Conservation (phyloP, 2,797 vertebrate genomes). For the Glyptemys insculpta region DNA sequence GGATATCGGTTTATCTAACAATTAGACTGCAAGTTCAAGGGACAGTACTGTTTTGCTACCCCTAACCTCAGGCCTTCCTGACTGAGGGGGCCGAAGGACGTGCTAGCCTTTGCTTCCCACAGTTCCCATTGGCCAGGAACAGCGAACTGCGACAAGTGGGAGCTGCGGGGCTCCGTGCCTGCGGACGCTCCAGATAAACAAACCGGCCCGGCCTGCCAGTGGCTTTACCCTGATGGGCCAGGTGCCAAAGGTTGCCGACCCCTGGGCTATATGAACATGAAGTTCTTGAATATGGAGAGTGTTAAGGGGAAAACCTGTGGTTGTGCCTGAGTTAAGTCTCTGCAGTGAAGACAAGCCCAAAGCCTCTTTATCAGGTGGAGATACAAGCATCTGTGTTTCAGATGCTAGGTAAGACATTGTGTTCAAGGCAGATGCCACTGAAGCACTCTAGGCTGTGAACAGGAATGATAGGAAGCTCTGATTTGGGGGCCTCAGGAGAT, state of each 20-base stretch:
- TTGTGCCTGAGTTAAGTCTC: too few relatives aligned
- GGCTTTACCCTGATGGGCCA: too few relatives aligned
- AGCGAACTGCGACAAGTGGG: too few relatives aligned
- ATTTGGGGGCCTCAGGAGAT: background rate
- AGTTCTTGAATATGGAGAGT: background rate
- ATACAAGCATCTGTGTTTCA: conserved; percentile 10
- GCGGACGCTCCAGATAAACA: too few relatives aligned
- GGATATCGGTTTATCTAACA: background rate
- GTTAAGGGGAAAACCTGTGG: too few relatives aligned
- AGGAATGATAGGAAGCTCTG: background rate
- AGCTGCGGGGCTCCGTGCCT: too few relatives aligned
- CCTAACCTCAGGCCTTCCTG: background rate
- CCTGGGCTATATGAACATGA: background rate
- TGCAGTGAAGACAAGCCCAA: background rate
- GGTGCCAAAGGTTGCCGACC: too few relatives aligned
- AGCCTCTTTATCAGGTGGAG: background rate
- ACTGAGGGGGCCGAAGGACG: too few relatives aligned
- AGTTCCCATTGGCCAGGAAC: too few relatives aligned
- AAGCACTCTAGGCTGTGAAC: background rate
- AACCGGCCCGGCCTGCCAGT: too few relatives aligned
- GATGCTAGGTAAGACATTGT: background rate
- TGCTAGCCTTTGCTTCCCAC: too few relatives aligned
- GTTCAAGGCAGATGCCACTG: background rate
- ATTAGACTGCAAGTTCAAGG: background rate
- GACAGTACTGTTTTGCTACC: background rate